A percentile compares a stretch with the other conserved stretches of the same genome.
These are phyloP conservation scores for Macropus fuliginosus DNA, from an alignment of 2,797 vertebrate species.

Conservation along the genomic window DNA sequence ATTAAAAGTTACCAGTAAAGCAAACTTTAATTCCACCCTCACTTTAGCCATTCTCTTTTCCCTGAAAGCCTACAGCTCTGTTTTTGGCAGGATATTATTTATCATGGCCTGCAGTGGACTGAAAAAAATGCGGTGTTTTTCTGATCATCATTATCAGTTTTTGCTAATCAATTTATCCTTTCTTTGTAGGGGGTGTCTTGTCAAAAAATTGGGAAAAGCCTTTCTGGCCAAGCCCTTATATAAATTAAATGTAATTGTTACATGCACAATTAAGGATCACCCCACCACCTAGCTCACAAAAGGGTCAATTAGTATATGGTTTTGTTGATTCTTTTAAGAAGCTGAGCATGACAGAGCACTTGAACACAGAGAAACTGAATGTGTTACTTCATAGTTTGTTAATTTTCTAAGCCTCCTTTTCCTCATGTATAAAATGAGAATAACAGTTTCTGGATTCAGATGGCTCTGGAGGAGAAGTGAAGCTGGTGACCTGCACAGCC, in stretches of 20 bases:
- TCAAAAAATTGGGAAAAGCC: slow-evolving; percentile 37
- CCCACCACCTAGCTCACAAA: slow-evolving; percentile 37
- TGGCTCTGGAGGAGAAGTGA: no score
- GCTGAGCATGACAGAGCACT: slow-evolving; percentile 19
- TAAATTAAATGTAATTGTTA: slow-evolving; percentile 48
- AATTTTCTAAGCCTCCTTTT: slow-evolving; percentile 12
- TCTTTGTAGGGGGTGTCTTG: slow-evolving; percentile 57
- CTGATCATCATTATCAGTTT: slow-evolving; percentile 63
- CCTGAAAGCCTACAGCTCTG: slow-evolving; percentile 50
- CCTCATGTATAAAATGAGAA: neutral
- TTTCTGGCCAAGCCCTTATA: slow-evolving; percentile 51
- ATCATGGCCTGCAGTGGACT: slow-evolving; percentile 55
- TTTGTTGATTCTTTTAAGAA: slow-evolving; percentile 43
- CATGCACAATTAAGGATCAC: slow-evolving; percentile 54
- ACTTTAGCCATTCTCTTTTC: slow-evolving; percentile 60
- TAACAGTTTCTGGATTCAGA: neutral
- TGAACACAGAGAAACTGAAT: slow-evolving; percentile 32
- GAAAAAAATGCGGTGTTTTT: slow-evolving; percentile 52
- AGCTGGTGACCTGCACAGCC: no score
- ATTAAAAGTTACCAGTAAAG: slow-evolving; percentile 73
- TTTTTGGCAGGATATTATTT: slow-evolving; percentile 60
- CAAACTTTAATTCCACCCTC: slow-evolving; percentile 63
- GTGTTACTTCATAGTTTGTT: slow-evolving; percentile 45
- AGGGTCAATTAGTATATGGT: slow-evolving; percentile 13
- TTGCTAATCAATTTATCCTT: slow-evolving; percentile 47